Evolutionary conservation across 2,797 vertebrate genomes (phyloP), one percentile per base, ranked within the genome.

Genomic region (Pogoniulus pusillus): DNA sequence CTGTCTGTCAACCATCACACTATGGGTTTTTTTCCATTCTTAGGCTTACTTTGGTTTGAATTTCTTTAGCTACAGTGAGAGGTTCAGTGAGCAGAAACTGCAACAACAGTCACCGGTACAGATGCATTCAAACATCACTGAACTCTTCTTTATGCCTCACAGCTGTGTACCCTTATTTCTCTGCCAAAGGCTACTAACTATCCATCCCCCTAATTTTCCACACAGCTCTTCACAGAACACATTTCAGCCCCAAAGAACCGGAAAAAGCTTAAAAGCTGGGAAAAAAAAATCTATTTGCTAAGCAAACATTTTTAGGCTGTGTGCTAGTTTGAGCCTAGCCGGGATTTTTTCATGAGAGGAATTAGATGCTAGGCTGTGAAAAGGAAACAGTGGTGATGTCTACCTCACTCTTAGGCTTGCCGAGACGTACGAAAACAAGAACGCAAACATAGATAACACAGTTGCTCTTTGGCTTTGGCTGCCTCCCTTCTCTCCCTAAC

Each of bases 31-130:
- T 59, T 88, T 51, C 72, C 12, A 59, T 43, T 80, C 73, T 53
- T 69, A 35, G 66, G 26, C 32, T 88, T 81, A 58, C 8, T 79
- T 74, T 82, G 83, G 75, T 59, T 81, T 2, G 4, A 47, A 43
- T 89, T 90, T 64, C 82, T 75, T 72, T 80, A 88, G 92, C 88
- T 14, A 68, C 26, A 86, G 18, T 65, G 65, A 93, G 60, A 51
- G 2, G 3, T 63, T 55, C 4, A 59, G 27, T 16, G 37, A 80
- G 51, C 47, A 89, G 76, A 93, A 87, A 68, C 10, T 23, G 59
- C 74, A 75, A 72, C 55, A 87, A 78, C 66, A 89, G 53, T 47
- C 30, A 24, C 49, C 87, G 68, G 53, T 16, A 66, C 58, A 91
- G 66, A 49, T 88, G 74, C 60, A 66, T 63, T 79, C 81, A 76